Conservation (phyloP, 2,113 vertebrate genomes). For the Isurus oxyrinchus region DNA sequence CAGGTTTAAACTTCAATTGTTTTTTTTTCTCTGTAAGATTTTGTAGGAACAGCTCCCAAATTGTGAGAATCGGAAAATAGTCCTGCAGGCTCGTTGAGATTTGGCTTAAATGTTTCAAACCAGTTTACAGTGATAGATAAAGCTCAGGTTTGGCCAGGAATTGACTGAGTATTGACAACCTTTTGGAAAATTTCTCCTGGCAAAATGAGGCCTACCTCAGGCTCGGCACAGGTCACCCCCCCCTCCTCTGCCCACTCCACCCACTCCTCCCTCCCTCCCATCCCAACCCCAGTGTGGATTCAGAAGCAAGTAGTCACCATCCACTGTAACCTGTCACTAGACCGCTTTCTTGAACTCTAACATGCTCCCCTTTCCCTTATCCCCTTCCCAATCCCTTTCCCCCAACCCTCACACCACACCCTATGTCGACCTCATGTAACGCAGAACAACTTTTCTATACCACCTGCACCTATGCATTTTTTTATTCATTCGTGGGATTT, state of each 20-base stretch:
- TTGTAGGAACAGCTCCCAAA: background rate
- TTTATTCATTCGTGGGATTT: background rate
- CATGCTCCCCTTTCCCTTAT: background rate
- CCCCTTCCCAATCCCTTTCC: background rate
- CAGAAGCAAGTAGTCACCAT: background rate
- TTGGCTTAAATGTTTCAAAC: background rate
- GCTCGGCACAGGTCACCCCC: too few species aligned
- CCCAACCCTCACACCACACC: background rate
- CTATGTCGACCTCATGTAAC: background rate
- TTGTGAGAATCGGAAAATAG: background rate
- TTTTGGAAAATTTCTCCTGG: background rate
- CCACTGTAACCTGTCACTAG: background rate
- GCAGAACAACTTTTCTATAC: background rate
- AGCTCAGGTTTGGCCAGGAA: background rate
- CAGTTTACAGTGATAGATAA: background rate
- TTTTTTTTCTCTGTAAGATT: conserved; percentile 14
- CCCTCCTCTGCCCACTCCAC: too few species aligned
- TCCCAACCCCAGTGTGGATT: too few species aligned
- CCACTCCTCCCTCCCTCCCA: too few species aligned
- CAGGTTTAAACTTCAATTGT: background rate
- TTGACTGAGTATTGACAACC: background rate
- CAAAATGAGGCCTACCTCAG: background rate
- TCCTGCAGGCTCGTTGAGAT: background rate
- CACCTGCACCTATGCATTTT: background rate
- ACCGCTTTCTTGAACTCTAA: background rate